Evolutionary conservation across 2,888 invertebrate species (phyloP), one percentile per base, ranked within the genome.

Genomic region (Hesperia comma): DNA sequence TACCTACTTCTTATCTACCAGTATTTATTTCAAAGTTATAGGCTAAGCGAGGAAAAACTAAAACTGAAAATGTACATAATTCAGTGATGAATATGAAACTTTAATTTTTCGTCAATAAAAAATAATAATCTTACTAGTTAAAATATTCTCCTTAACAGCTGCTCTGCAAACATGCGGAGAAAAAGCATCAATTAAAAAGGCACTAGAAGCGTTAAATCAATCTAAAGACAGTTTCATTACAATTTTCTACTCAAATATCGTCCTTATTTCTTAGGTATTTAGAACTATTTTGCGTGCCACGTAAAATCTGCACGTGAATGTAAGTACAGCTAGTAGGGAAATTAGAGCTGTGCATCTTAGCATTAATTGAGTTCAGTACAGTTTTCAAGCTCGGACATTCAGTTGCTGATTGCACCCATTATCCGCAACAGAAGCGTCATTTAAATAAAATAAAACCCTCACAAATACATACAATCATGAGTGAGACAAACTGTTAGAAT

Each of bases 181-280:
- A 87, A 87, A 86, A 86, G 79, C 82, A 81, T 84, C 83, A 87
- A 88, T 88, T 88, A 88, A 88, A 88, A 87, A 80, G 70, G 68
- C 72, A 75, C 74, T 69, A 68, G 69, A 71, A 57, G 72, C 72
- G 71, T 73, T 83, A 82, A 81, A 83, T 83, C 79, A 77, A 75
- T 68, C 70, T 68, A 66, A 71, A 72, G 85, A 85, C 83, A 79
- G 79, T 71, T 82, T 81, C 81, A 85, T 86, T 86, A 82, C 74
- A 74, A 69, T 68, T 21, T 12, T 14, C 32, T 33, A 21, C 0
- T 33, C 33, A 37, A 63, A 56, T 56, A 61, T 26, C n/a, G 21
- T 41, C 21, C 51, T 40, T 63, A 62, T 17, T 41, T 3, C 7
- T 1, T 17, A 7, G 0, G 6, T 0, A 12, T 14, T n/a, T 7